Evolutionary conservation across 2,113 vertebrate species (phyloP).

Genomic region (Pluvialis apricaria): DNA sequence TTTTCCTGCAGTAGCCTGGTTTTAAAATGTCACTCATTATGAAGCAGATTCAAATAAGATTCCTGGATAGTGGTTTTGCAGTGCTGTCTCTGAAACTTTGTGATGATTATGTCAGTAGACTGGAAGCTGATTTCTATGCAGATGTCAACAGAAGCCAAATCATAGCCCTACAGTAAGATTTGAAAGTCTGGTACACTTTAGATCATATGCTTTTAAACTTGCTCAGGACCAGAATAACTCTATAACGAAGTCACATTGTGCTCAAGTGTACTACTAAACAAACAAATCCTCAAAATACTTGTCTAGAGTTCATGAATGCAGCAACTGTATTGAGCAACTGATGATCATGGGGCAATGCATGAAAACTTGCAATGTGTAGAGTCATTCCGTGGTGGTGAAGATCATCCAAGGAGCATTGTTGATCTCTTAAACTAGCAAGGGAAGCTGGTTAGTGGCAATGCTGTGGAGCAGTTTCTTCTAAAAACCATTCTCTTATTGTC

Average conservation of each 20-base stretch:
- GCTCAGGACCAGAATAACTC: not conserved
- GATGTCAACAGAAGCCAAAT: not conserved
- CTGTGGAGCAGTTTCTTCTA: not conserved
- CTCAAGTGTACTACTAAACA: not conserved
- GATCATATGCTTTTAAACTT: not conserved
- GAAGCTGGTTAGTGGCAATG: not conserved
- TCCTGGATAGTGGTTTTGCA: not conserved
- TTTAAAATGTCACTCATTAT: not conserved
- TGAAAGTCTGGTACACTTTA: not conserved
- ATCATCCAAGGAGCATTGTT: not conserved
- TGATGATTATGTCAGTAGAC: not conserved
- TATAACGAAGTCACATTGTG: not conserved
- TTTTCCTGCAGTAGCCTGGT: not conserved
- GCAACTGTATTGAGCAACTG: not conserved
- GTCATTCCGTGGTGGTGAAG: not conserved
- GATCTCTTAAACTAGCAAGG: not conserved
- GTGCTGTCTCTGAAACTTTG: not conserved
- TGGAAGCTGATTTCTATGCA: not conserved
- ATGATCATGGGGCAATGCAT: not conserved
- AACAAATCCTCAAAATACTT: not conserved
- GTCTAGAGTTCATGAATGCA: not conserved
- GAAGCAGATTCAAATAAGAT: not conserved
- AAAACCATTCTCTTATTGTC: not conserved
- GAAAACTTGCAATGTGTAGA: not conserved
- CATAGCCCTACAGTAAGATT: not conserved